Evolutionary conservation across 2,888 invertebrate species (phyloP).

Genomic region (Lithosia quadra): DNA sequence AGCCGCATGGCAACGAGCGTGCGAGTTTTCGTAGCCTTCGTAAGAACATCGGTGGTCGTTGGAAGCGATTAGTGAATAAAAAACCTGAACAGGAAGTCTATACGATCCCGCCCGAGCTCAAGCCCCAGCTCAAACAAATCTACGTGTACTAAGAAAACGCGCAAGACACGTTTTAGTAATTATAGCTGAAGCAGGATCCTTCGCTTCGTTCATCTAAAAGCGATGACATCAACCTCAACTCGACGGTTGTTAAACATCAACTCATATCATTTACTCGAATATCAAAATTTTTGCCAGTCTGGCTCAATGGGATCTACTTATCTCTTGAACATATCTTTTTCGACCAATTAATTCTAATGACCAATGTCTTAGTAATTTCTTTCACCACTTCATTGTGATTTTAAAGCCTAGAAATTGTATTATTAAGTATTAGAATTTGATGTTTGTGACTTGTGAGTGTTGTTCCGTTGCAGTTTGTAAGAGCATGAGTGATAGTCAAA

Average conservation of each 20-base stretch:
- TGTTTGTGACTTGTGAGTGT: slow-evolving; percentile 79
- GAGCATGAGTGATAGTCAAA: slow-evolving; percentile 84
- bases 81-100: slow-evolving; percentile 93
- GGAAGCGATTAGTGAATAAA: slow-evolving; percentile 94
- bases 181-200: slow-evolving; percentile 79
- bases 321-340: slow-evolving; percentile 81
- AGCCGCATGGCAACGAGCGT: slow-evolving; percentile 90
- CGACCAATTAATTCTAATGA: slow-evolving; percentile 84
- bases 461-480: slow-evolving; percentile 76
- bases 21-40: slow-evolving; percentile 94
- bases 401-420: slow-evolving; percentile 84
- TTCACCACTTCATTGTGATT: slow-evolving; percentile 84
- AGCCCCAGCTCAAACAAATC: slow-evolving; percentile 95
- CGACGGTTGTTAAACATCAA: slow-evolving; percentile 74
- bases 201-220: slow-evolving; percentile 67
- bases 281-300: slow-evolving; percentile 75
- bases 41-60: slow-evolving; percentile 94
- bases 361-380: slow-evolving; percentile 75
- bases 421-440: slow-evolving; percentile 86
- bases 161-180: slow-evolving; percentile 61
- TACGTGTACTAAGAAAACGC: slow-evolving; percentile 90
- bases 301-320: slow-evolving; percentile 63
- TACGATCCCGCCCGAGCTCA: slow-evolving; percentile 94
- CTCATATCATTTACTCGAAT: slow-evolving; percentile 80
- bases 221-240: slow-evolving; percentile 72